Evolutionary conservation across 2,113 vertebrate species (phyloP).

Genomic region (Danionella cerebrum): DNA sequence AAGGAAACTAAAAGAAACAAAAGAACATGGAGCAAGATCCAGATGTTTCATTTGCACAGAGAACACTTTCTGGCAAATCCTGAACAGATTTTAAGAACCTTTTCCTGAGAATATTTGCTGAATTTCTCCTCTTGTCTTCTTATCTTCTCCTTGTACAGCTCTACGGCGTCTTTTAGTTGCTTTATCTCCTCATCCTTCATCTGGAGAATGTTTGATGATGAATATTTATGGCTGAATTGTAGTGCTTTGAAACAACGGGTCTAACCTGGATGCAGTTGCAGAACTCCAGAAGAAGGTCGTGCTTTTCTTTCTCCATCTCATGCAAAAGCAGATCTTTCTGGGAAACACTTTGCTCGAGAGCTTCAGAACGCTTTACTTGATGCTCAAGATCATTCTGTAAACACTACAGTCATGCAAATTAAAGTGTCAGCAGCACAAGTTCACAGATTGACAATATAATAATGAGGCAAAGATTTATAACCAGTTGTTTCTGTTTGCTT

Average conservation of each 20-base stretch:
- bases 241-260: background rate
- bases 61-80: background rate
- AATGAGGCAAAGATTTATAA: background rate
- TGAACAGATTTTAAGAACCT: slow-evolving; percentile 35
- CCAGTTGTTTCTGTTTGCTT: slow-evolving; percentile 46
- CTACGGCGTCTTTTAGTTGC: slow-evolving; percentile 45
- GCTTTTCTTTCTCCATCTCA: slow-evolving; percentile 38
- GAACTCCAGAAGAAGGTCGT: slow-evolving; percentile 40
- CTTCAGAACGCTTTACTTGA: slow-evolving; percentile 31
- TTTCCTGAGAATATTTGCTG: slow-evolving; percentile 42
- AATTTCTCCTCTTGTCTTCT: slow-evolving; percentile 47
- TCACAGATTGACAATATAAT: background rate
- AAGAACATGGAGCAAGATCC: background rate
- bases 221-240: background rate
- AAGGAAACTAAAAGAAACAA: background rate
- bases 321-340: slow-evolving; percentile 61
- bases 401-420: slow-evolving; percentile 27
- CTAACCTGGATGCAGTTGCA: no score
- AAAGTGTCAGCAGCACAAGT: background rate
- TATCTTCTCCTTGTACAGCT: slow-evolving; percentile 44
- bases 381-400: slow-evolving; percentile 43
- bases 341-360: slow-evolving; percentile 53
- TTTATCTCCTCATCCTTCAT: slow-evolving; percentile 54
- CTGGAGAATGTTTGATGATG: slow-evolving; percentile 31
- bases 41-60: background rate